These are phyloP conservation scores for Percopsis transmontana DNA, from an alignment of 2,113 vertebrate species.

Conservation along the genomic window DNA sequence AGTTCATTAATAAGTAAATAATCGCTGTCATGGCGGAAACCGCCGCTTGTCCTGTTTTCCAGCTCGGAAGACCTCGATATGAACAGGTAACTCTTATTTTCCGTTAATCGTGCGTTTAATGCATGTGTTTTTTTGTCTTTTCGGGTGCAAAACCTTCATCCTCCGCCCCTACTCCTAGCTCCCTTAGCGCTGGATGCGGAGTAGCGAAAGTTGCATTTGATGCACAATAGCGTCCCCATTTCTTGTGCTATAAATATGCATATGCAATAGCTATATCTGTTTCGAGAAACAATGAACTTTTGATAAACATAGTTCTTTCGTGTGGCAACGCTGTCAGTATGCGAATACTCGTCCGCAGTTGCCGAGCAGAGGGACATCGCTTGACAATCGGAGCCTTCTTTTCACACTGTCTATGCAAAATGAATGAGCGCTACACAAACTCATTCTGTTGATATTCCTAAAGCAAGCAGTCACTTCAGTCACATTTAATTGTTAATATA, in stretches of 20 bases:
- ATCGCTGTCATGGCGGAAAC: slow-evolving; percentile 84
- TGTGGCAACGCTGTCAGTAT: no score
- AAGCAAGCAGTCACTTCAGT: no score
- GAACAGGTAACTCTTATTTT: slow-evolving; percentile 81
- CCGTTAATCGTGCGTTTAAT: slow-evolving; percentile 2
- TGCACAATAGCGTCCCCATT: slow-evolving; percentile 1
- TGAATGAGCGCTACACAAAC: no score
- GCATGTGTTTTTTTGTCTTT: slow-evolving; percentile 27
- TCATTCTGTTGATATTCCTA: no score
- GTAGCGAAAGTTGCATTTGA: slow-evolving; percentile 54
- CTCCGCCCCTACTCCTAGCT: slow-evolving; percentile 16
- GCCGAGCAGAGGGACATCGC: no score
- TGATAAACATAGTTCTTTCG: no score
- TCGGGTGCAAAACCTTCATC: slow-evolving; percentile 37
- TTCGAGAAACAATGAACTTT: slow-evolving; percentile 5
- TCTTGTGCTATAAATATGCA: neutral
- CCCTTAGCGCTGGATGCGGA: slow-evolving; percentile 16
- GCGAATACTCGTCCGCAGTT: no score
- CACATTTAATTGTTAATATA: no score
- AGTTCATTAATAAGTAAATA: slow-evolving; percentile 68
- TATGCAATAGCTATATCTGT: slow-evolving; percentile 4
- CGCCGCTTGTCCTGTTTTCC: slow-evolving; percentile 83
- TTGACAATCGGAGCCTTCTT: no score
- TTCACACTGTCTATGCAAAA: no score
- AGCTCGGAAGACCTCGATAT: slow-evolving; percentile 89